Percentiles rank a stretch among this genome's conserved stretches.
These are phyloP conservation scores for Lycaon pictus DNA, from an alignment of 2,113 vertebrate genomes.

Conservation along the genomic window DNA sequence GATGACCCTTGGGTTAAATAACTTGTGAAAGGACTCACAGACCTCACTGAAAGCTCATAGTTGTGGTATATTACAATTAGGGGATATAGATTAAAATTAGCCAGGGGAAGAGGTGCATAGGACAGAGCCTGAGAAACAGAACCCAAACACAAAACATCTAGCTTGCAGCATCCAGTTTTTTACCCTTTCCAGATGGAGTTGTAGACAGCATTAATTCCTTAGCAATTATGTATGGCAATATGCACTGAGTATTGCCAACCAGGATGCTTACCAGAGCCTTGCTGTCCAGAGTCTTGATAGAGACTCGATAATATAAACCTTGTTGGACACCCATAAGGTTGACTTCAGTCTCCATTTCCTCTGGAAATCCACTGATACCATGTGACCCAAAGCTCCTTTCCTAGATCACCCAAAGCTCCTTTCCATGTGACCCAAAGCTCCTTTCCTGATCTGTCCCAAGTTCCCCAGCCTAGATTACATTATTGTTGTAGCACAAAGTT, in stretches of 20 bases:
- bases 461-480: neutral
- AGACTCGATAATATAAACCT: neutral
- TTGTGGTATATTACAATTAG: neutral
- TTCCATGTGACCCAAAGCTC: neutral
- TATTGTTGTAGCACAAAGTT: neutral
- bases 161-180: neutral
- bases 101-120: neutral
- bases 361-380: neutral
- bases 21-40: neutral
- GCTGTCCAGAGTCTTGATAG: neutral
- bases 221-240: neutral
- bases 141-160: neutral
- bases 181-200: neutral
- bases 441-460: neutral
- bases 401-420: neutral
- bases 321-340: neutral
- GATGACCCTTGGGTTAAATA: neutral
- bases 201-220: neutral
- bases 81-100: neutral
- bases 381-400: neutral
- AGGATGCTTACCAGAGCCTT: neutral
- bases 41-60: neutral
- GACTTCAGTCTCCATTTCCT: neutral
- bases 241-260: neutral
- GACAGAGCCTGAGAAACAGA: neutral